phyloP scores from a whole-genome alignment of 30 jellyfish, hydroid and myxozoan genomes.

The Hydractinia symbiolongicarpus region DNA sequence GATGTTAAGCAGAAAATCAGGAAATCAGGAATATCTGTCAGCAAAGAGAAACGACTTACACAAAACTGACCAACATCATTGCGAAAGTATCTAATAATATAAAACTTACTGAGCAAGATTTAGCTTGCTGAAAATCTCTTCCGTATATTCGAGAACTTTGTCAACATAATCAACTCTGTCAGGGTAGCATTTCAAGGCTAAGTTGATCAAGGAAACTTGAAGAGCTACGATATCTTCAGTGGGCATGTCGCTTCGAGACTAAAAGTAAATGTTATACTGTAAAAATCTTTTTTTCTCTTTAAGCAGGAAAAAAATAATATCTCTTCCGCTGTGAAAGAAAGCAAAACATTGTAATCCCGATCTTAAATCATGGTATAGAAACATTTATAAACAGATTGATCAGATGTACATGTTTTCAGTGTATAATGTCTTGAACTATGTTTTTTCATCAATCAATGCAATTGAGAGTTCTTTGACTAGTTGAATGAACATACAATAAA shows the following conservation, averaged over 20 bases:
- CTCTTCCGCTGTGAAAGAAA: not conserved
- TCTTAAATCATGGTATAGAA: not conserved
- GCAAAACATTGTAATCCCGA: not conserved
- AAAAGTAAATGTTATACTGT: not conserved
- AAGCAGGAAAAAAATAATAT: not conserved
- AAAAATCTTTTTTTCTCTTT: not conserved
- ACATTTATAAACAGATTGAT: too few relatives aligned
- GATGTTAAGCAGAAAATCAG: too few relatives aligned
- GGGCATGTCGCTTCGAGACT: slow-evolving; percentile 99
- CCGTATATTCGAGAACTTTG: slow-evolving; percentile 91
- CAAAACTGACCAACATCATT: too few relatives aligned
- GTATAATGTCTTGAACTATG: too few relatives aligned
- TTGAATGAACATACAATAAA: too few relatives aligned
- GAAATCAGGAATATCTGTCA: too few relatives aligned
- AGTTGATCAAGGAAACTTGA: slow-evolving; percentile 92
- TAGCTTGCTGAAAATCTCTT: slow-evolving; percentile 93
- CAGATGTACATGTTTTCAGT: too few relatives aligned
- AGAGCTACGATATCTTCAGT: slow-evolving; percentile 97
- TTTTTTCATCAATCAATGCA: too few relatives aligned
- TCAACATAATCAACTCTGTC: slow-evolving; percentile 97
- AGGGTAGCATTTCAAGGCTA: slow-evolving; percentile 96
- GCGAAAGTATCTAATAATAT: not conserved
- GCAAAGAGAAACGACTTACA: too few relatives aligned
- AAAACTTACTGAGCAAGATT: slow-evolving; percentile 90
- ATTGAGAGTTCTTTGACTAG: too few relatives aligned